Percentiles rank a stretch among this genome's conserved stretches.
Conservation (phyloP, 1,140 invertebrate genomes). For the Drosophila simulans region DNA sequence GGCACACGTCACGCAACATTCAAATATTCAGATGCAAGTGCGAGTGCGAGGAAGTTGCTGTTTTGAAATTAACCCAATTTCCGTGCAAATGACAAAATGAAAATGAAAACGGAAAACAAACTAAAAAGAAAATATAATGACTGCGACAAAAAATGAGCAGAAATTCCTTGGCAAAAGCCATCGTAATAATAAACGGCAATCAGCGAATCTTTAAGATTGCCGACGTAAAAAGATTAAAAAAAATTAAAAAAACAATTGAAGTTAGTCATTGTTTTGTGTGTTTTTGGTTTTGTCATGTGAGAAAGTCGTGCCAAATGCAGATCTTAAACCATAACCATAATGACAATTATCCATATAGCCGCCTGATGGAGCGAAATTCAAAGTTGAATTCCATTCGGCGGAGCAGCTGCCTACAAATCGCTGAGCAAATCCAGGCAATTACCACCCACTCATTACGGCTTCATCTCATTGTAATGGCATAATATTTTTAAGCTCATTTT, state of each 20-base stretch:
- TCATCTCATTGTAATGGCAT: slow-evolving; percentile 48
- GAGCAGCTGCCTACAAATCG: slow-evolving; percentile 21
- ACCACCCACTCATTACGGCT: slow-evolving; percentile 40
- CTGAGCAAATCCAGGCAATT: slow-evolving; percentile 45
- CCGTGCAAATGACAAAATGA: slow-evolving; percentile 50
- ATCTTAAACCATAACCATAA: slow-evolving; percentile 56
- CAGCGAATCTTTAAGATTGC: slow-evolving; percentile 60
- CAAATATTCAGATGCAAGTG: slow-evolving; percentile 17
- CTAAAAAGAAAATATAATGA: not conserved
- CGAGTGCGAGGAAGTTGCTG: slow-evolving; percentile 35
- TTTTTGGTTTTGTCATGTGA: slow-evolving; percentile 60
- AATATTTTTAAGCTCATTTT: slow-evolving; percentile 50
- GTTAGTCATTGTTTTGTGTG: slow-evolving; percentile 59
- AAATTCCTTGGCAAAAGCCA: slow-evolving; percentile 43
- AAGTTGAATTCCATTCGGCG: slow-evolving; percentile 14
- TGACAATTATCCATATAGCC: slow-evolving; percentile 33
- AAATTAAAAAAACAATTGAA: slow-evolving; percentile 15
- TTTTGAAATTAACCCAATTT: slow-evolving; percentile 56
- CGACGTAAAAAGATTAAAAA: slow-evolving; percentile 35
- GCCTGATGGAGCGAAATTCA: slow-evolving; percentile 28
- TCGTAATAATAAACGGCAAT: slow-evolving; percentile 74
- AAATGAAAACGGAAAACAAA: slow-evolving; percentile 35
- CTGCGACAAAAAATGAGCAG: slow-evolving; percentile 13
- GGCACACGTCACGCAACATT: slow-evolving; percentile 52
- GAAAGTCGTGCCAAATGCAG: slow-evolving; percentile 80